Conservation (phyloP, 1,140 invertebrate species). For the Lycorma delicatula region DNA sequence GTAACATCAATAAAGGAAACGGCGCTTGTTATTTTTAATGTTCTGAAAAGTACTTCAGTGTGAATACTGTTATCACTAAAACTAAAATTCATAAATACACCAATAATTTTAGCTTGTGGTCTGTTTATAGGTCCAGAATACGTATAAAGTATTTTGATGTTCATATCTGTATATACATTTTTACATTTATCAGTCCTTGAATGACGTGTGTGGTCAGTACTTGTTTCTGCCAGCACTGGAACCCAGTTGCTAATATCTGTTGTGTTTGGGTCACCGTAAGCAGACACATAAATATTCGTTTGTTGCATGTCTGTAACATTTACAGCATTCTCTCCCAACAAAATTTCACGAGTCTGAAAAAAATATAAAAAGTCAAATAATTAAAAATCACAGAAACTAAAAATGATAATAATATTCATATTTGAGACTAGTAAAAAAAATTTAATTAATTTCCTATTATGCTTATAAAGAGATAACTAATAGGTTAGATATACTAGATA, state of each 20-base stretch:
- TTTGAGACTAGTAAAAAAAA: no score
- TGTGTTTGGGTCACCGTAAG: constrained; percentile 14
- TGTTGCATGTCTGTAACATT: background rate
- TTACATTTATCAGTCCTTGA: constrained; percentile 36
- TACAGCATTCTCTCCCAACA: background rate
- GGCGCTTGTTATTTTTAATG: constrained; percentile 36
- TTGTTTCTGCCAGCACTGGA: constrained; percentile 10
- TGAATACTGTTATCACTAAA: constrained; percentile 28
- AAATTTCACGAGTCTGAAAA: no score
- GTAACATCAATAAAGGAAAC: constrained; percentile 53
- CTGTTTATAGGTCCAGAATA: constrained; percentile 40
- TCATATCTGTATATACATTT: constrained; percentile 39
- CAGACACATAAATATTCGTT: constrained; percentile 8
- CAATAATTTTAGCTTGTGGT: constrained; percentile 44
- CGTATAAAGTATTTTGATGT: constrained; percentile 41
- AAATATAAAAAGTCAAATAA: no score
- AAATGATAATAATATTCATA: no score
- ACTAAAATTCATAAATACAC: constrained; percentile 40
- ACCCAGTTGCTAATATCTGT: constrained; percentile 16
- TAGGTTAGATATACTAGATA: no score
- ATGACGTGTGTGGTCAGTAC: constrained; percentile 20
- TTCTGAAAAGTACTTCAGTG: constrained; percentile 16
- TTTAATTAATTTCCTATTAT: no score
- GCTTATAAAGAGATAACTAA: no score
- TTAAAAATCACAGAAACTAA: no score